Base-by-base conservation (phyloP, 2,888 invertebrate genomes). In the Monochamus alternatus region DNA sequence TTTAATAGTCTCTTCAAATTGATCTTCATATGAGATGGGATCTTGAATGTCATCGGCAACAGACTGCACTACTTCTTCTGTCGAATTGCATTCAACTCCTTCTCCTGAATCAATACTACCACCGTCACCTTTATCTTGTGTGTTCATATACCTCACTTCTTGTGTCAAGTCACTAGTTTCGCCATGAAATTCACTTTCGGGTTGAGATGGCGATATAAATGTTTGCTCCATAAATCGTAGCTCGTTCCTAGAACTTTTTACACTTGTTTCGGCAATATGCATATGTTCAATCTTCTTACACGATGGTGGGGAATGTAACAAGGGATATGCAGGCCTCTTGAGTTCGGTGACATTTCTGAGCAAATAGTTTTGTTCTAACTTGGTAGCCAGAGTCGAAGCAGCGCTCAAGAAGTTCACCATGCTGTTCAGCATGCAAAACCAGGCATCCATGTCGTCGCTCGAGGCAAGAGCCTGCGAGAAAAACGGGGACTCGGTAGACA, bases 341-440 rank as follows among this genome's bases (percentile, higher is more conserved):
- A 32, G 3, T 12, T 31, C 8, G 47, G 22, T 32, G n/a, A 32
- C 38, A 31, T 3, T 52, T 1, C n/a, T 52, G 52, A 60, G 22
- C 10, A 31, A 8, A 10, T 51, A 43, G 55, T 51, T 52, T n/a
- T 47, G 47, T 31, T 73, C 73, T 10, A 73, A n/a, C 44, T 38
- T 73, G 3, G 51, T 62, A 9, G 73, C 73, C 3, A 73, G 30
- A 43, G 14, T 62, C 2, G 67, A 52, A 22, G 73, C 67, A 3
- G 73, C 66, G 43, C 52, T 73, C 47, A 73, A 43, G 30, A 73
- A 73, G 14, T 67, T 73, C 10, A 62, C 52, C 60, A 73, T 67
- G 62, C 73, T 62, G 55, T 68, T 60, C 22, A 73, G 31, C 73
- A 73, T 73, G 31, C 51, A 62, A 60, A 67, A 62, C 73, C 73